Conservation (phyloP, 2,888 invertebrate species). For the Calliphora vomitoria region DNA sequence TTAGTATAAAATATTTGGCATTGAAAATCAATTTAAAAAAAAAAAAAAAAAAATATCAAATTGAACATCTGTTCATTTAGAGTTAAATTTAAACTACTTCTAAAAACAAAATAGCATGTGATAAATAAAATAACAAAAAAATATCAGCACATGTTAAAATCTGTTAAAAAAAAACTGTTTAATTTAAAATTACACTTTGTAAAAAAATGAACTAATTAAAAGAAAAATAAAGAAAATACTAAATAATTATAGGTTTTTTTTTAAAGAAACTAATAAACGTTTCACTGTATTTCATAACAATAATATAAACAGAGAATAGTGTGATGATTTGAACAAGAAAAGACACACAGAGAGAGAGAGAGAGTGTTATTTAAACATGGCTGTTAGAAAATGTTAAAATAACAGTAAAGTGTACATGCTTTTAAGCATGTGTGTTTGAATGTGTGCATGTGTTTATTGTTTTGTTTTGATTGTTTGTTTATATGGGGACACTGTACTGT, state of each 20-base stretch:
- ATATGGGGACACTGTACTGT: not conserved
- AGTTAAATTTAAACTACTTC: slow-evolving; percentile 27
- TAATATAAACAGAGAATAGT: slow-evolving; percentile 22
- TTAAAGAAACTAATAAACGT: not conserved
- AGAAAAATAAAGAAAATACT: not conserved
- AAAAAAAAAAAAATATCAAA: not conserved
- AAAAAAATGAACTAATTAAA: not conserved
- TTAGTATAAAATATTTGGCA: slow-evolving; percentile 40
- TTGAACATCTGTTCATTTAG: slow-evolving; percentile 48
- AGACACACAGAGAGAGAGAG: not conserved
- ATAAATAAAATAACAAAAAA: slow-evolving; percentile 16
- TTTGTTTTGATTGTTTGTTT: not conserved
- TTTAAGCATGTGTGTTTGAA: not conserved
- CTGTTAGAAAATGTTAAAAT: not conserved
- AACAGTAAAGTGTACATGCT: slow-evolving; percentile 8
- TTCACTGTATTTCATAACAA: slow-evolving; percentile 7
- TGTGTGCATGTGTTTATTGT: not conserved
- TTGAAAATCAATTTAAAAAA: slow-evolving; percentile 4
- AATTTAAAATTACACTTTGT: not conserved
- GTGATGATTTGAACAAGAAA: not conserved
- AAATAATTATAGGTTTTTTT: no score
- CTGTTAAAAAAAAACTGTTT: not conserved
- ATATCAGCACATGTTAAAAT: slow-evolving; percentile 35
- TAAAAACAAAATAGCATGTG: slow-evolving; percentile 19
- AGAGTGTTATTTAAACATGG: not conserved